A percentile compares a stretch with the other conserved stretches of the same genome.
Evolutionary conservation across 2,888 invertebrate genomes (phyloP).

Genomic region (Ashinkailepas kermadecensis): DNA sequence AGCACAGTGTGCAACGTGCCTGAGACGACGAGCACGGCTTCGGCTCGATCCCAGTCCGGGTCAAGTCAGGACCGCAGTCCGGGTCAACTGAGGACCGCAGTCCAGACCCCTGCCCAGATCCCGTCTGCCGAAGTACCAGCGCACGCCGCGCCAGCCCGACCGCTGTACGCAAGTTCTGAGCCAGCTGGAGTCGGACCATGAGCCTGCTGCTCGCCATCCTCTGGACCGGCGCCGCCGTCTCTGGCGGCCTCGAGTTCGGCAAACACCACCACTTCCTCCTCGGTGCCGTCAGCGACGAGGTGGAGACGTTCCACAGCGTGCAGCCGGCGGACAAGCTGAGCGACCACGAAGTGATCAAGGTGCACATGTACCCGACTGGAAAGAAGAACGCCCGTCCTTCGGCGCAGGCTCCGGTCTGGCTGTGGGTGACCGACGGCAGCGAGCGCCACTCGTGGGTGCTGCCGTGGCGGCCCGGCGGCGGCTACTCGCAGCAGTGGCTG

Average conservation of each 20-base stretch:
- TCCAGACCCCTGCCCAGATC: too few species aligned
- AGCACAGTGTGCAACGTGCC: too few species aligned
- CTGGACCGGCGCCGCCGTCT: neutral
- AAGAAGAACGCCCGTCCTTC: neutral
- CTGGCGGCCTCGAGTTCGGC: neutral
- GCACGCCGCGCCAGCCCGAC: too few species aligned
- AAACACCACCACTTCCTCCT: neutral
- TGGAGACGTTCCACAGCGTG: neutral
- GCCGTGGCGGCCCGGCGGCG: slow-evolving; percentile 5
- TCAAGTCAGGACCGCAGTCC: too few species aligned
- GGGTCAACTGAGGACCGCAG: too few species aligned
- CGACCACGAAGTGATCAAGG: neutral
- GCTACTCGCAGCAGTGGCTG: neutral
- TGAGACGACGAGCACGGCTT: too few species aligned
- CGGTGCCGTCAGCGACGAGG: neutral
- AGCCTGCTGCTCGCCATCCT: neutral
- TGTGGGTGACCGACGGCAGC: neutral
- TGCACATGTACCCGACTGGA: neutral
- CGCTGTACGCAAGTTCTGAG: too few species aligned
- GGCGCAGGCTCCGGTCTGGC: neutral
- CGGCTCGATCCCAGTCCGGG: too few species aligned
- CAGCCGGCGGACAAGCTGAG: neutral
- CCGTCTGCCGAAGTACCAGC: too few species aligned
- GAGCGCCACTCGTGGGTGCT: neutral
- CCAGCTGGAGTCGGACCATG: neutral